phyloP scores from a whole-genome alignment of 1,140 invertebrate genomes.

The Drosophila takahashii region DNA sequence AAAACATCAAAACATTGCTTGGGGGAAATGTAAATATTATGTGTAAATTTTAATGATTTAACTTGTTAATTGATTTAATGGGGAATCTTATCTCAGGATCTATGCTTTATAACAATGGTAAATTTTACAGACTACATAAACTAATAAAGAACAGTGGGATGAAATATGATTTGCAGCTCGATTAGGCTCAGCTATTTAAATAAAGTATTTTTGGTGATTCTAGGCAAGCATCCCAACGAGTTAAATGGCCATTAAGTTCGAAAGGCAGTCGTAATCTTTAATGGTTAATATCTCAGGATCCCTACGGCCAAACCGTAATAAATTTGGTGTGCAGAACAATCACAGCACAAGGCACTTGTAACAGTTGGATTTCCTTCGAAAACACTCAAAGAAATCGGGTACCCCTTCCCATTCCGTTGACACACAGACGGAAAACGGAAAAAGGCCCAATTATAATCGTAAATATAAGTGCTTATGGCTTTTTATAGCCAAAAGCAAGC shows the following conservation, averaged over 20 bases:
- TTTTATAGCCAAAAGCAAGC: slow-evolving; percentile 55
- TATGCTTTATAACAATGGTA: not conserved
- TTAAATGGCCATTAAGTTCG: not conserved
- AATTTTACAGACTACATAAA: not conserved
- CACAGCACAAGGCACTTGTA: slow-evolving; percentile 12
- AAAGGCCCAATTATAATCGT: slow-evolving; percentile 42
- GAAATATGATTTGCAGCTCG: not conserved
- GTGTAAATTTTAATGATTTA: not conserved
- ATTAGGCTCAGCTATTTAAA: not conserved
- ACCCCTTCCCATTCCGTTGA: not conserved
- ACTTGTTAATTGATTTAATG: not conserved
- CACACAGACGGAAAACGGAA: slow-evolving; percentile 17
- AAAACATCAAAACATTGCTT: not conserved
- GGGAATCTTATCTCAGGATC: not conserved
- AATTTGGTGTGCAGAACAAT: not conserved
- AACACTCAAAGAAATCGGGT: slow-evolving; percentile 8
- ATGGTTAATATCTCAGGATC: not conserved
- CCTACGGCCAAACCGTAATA: not conserved
- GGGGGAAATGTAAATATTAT: not conserved
- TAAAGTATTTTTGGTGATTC: not conserved
- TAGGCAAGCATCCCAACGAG: not conserved
- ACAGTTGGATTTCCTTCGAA: slow-evolving; percentile 8
- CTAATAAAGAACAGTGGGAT: too few relatives aligned
- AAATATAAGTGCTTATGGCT: slow-evolving; percentile 49
- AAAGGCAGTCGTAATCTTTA: not conserved